A percentile compares a stretch with the other conserved stretches of the same genome.
Conservation (phyloP, 2,888 invertebrate species). For the Eupithecia abbreviata region DNA sequence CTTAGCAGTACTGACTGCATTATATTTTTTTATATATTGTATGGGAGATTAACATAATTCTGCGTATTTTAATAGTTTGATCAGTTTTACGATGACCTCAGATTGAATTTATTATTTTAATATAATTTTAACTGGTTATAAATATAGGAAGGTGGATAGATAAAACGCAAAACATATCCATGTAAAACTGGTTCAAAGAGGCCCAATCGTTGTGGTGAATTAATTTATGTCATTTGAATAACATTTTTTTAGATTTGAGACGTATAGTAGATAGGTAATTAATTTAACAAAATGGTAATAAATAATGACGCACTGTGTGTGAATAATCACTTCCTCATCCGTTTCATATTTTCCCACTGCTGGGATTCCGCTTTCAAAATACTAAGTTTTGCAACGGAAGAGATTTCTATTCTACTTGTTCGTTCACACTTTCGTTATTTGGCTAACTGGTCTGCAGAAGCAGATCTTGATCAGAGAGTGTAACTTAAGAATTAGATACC, state of each 20-base stretch:
- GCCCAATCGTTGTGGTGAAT: conserved; percentile 3
- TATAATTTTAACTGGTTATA: not conserved
- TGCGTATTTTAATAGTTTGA: not conserved
- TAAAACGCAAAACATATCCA: conserved; percentile 16
- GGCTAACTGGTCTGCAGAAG: not conserved
- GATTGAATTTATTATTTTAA: not conserved
- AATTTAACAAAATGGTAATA: not conserved
- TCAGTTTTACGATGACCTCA: not conserved
- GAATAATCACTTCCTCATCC: conserved; percentile 17
- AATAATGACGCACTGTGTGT: conserved; percentile 5
- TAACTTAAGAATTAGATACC: too few species aligned
- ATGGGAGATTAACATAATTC: not conserved
- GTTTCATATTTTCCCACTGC: conserved; percentile 14
- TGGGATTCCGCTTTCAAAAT: conserved; percentile 9
- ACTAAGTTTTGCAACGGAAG: not conserved
- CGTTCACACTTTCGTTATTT: not conserved
- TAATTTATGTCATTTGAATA: conserved; percentile 9
- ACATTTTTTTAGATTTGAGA: not conserved
- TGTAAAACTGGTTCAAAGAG: conserved; percentile 23
- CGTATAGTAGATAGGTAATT: not conserved
- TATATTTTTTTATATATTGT: not conserved
- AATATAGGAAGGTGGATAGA: not conserved
- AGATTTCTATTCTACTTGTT: conserved; percentile 6
- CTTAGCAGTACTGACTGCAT: not conserved
- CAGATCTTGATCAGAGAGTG: not conserved